These are phyloP conservation scores for Apis laboriosa DNA, from an alignment of 1,140 invertebrate species.

Conservation along the genomic window DNA sequence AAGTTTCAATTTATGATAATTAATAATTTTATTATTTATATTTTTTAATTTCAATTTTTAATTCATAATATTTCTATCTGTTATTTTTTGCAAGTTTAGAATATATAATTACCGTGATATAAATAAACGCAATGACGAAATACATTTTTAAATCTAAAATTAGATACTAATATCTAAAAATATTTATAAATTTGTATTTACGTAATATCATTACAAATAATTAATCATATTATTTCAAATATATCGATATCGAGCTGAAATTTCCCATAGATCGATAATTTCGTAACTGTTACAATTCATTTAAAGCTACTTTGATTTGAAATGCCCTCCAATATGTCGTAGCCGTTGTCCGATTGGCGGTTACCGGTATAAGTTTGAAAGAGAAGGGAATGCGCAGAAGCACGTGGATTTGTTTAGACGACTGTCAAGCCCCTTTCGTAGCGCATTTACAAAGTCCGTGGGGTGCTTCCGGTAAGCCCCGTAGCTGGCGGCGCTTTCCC, in stretches of 20 bases:
- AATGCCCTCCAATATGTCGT: slow-evolving; percentile 39
- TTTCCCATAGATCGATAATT: background rate
- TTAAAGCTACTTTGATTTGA: slow-evolving; percentile 8
- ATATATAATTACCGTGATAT: background rate
- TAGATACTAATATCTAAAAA: background rate
- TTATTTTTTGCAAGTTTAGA: background rate
- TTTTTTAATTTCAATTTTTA: background rate
- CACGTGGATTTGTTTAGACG: slow-evolving; percentile 63
- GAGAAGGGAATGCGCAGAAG: slow-evolving; percentile 56
- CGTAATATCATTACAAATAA: background rate
- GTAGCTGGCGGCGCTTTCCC: slow-evolving; percentile 61
- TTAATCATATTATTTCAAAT: background rate
- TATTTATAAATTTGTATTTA: background rate
- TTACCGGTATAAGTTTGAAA: slow-evolving; percentile 21
- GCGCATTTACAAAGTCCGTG: slow-evolving; percentile 62
- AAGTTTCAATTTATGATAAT: background rate
- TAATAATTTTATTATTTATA: slow-evolving; percentile 3
- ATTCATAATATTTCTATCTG: background rate
- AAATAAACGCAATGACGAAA: background rate
- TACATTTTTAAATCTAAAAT: background rate
- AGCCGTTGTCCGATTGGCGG: slow-evolving; percentile 34
- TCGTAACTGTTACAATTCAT: no score
- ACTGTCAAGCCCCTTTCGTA: slow-evolving; percentile 55
- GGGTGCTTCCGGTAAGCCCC: slow-evolving; percentile 64
- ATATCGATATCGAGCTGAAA: background rate